Percentiles rank a stretch among this genome's conserved stretches.
phyloP scores from a whole-genome alignment of 2,113 vertebrate species.

The Terrapene triunguis region DNA sequence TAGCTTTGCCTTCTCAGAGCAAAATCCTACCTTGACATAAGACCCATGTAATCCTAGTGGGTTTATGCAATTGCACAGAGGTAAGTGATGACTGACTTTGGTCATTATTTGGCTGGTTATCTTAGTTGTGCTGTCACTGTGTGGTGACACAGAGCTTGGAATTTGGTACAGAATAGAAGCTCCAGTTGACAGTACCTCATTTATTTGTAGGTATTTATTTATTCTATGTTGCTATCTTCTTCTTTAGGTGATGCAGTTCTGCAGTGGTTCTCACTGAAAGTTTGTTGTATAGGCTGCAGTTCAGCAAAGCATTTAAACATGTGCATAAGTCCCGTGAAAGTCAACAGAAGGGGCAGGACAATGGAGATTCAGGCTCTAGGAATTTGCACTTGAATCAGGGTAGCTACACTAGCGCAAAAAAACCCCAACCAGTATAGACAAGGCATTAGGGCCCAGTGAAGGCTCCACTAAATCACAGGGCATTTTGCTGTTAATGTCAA shows the following conservation, averaged over 20 bases:
- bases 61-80: not conserved
- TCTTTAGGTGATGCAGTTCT: not conserved
- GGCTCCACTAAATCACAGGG: not conserved
- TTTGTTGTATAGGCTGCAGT: not conserved
- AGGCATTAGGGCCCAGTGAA: not conserved
- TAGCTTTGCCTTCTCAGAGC: not conserved
- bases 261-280: not conserved
- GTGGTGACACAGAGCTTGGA: not conserved
- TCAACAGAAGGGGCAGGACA: not conserved
- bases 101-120: not conserved
- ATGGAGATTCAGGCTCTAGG: not conserved
- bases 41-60: not conserved
- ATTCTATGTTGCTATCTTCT: not conserved
- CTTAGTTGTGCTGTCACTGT: not conserved
- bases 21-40: not conserved
- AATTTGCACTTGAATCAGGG: not conserved
- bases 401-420: not conserved
- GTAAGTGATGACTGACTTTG: not conserved
- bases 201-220: not conserved
- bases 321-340: not conserved
- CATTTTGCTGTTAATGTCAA: not conserved
- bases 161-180: not conserved
- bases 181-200: not conserved
- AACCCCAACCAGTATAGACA: not conserved
- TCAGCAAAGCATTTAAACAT: not conserved